These are phyloP conservation scores for Agelastica alni DNA, from an alignment of 2,888 invertebrate genomes.

Conservation along the genomic window DNA sequence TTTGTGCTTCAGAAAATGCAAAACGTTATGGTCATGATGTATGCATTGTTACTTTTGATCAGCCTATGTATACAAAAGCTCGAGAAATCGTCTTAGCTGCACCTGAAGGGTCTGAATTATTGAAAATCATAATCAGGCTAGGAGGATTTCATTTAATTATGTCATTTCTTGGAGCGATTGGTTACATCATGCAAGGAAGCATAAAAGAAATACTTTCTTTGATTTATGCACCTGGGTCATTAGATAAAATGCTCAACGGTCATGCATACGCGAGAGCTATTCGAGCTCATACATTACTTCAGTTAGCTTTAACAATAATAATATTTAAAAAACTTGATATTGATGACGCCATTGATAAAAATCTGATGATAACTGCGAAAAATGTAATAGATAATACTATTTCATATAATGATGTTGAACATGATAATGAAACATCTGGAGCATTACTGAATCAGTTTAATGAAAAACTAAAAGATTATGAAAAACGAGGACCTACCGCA, in stretches of 20 bases:
- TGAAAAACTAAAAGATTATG: no score
- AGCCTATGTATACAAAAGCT: slow-evolving; percentile 17
- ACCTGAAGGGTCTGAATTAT: slow-evolving; percentile 37
- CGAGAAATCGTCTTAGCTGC: slow-evolving; percentile 13
- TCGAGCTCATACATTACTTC: slow-evolving; percentile 40
- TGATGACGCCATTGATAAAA: slow-evolving; percentile 38
- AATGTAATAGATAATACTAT: slow-evolving; percentile 36
- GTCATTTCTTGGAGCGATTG: slow-evolving; percentile 43
- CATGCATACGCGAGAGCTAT: slow-evolving; percentile 17
- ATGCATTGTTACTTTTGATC: slow-evolving; percentile 22
- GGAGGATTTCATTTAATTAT: slow-evolving; percentile 27
- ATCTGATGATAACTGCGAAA: slow-evolving; percentile 33
- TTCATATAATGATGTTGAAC: slow-evolving; percentile 40
- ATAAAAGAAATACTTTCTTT: slow-evolving; percentile 44
- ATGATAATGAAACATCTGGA: slow-evolving; percentile 41
- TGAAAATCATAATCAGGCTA: slow-evolving; percentile 44
- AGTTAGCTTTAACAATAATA: slow-evolving; percentile 43
- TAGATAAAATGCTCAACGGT: no score
- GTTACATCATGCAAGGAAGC: slow-evolving; percentile 51
- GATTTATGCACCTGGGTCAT: slow-evolving; percentile 39
- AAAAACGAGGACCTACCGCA: no score
- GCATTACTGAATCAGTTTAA: slow-evolving; percentile 42
- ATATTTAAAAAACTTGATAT: slow-evolving; percentile 43
- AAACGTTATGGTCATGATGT: no score
- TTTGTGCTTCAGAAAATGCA: no score